These are phyloP conservation scores for Whitmania pigra DNA, from an alignment of 1,140 invertebrate species.

Conservation along the genomic window DNA sequence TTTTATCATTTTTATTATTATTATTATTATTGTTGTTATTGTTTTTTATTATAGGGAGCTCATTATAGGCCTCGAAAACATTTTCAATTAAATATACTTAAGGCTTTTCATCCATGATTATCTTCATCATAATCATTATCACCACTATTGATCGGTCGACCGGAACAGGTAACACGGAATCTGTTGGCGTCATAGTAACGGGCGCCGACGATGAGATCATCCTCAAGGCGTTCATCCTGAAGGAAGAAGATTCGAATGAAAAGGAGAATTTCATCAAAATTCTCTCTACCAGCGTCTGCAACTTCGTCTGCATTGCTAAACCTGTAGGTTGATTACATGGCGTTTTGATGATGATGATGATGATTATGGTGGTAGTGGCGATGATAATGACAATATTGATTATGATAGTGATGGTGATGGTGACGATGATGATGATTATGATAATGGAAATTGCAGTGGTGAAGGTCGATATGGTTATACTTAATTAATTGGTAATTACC, in stretches of 20 bases:
- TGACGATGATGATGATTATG: not conserved
- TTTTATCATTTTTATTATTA: no score
- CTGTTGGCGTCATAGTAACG: no score
- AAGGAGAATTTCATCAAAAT: not conserved
- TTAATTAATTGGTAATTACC: no score
- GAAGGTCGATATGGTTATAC: not conserved
- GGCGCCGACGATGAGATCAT: no score
- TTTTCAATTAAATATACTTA: no score
- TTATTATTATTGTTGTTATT: no score
- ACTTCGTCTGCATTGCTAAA: not conserved
- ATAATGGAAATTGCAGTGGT: not conserved
- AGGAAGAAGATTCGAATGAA: not conserved
- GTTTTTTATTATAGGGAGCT: no score
- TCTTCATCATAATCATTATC: no score
- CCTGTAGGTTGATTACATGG: not conserved
- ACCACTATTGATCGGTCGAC: no score
- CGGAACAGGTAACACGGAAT: no score
- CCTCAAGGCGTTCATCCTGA: no score
- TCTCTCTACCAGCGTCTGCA: slow-evolving; percentile 1
- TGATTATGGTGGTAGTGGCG: slow-evolving; percentile 12
- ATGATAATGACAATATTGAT: not conserved
- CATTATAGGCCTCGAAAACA: not conserved
- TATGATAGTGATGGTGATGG: slow-evolving; percentile 8
- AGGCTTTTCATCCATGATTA: no score
- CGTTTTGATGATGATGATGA: not conserved